Percentiles rank a stretch among this genome's conserved stretches.
Evolutionary conservation across 1,140 invertebrate species (phyloP).

Genomic region (Acyrthosiphon pisum): DNA sequence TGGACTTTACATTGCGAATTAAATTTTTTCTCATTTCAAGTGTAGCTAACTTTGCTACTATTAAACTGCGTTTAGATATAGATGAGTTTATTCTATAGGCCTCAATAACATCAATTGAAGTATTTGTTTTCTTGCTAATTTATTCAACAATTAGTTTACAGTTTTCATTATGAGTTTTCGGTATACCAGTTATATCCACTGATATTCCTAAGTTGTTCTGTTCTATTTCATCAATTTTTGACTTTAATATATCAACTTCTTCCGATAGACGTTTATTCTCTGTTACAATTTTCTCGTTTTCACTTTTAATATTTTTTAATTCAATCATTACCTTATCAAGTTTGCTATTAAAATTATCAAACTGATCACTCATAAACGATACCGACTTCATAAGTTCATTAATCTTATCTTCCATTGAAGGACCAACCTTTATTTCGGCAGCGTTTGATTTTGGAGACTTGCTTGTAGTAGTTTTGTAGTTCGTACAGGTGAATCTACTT

Average conservation of each 20-base stretch:
- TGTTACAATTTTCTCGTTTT: neutral
- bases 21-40: conserved; percentile 33
- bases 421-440: too few relatives aligned
- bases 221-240: neutral
- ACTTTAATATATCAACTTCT: neutral
- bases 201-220: neutral
- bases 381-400: neutral
- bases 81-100: neutral
- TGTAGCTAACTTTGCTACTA: conserved; percentile 15
- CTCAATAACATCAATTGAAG: neutral
- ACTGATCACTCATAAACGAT: neutral
- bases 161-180: neutral
- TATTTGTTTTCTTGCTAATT: neutral
- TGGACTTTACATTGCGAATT: neutral
- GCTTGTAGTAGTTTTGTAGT: too few relatives aligned
- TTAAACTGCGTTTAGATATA: conserved; percentile 15
- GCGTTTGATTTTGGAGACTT: too few relatives aligned
- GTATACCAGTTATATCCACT: neutral
- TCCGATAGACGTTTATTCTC: neutral
- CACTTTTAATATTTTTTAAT: neutral
- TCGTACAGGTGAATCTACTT: too few relatives aligned
- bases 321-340: neutral
- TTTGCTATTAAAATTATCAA: neutral
- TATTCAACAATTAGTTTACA: neutral
- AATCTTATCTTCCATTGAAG: too few relatives aligned